Conservation (phyloP, 2,888 invertebrate species). For the Ditula angustiorana region DNA sequence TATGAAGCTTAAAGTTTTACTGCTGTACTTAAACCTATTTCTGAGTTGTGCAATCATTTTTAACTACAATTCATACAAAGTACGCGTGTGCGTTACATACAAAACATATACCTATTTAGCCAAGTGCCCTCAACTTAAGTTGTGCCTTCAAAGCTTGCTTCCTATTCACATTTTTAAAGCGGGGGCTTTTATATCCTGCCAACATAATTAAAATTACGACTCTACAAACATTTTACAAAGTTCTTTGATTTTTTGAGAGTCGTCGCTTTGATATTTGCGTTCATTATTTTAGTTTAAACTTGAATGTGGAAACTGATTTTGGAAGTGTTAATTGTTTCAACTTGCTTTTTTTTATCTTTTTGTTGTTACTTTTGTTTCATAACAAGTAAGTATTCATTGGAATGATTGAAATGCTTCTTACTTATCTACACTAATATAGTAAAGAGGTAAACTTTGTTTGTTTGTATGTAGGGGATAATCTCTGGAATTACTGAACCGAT, state of each 20-base stretch:
- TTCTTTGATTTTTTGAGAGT: conserved; percentile 73
- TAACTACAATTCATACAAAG: neutral
- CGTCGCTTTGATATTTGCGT: conserved; percentile 62
- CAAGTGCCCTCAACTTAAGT: conserved; percentile 66
- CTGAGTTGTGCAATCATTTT: too few species aligned
- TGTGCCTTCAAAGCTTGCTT: conserved; percentile 78
- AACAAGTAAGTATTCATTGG: too few species aligned
- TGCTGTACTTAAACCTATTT: too few species aligned
- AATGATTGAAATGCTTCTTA: too few species aligned
- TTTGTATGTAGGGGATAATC: too few species aligned
- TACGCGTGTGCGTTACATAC: conserved; percentile 43
- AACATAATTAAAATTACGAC: conserved; percentile 76
- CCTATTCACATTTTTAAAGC: conserved; percentile 76
- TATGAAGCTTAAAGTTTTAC: too few species aligned
- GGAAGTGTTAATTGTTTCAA: neutral
- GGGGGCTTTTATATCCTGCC: conserved; percentile 45
- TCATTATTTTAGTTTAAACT: conserved; percentile 47
- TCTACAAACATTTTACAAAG: conserved; percentile 62
- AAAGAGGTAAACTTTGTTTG: too few species aligned
- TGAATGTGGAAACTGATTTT: conserved; percentile 5
- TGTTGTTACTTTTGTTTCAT: neutral
- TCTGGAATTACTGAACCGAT: too few species aligned
- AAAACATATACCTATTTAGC: conserved; percentile 65
- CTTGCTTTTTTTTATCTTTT: neutral
- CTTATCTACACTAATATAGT: too few species aligned